Base-by-base conservation (phyloP, 2,113 vertebrate species). In the Tachuris rubrigastra region DNA sequence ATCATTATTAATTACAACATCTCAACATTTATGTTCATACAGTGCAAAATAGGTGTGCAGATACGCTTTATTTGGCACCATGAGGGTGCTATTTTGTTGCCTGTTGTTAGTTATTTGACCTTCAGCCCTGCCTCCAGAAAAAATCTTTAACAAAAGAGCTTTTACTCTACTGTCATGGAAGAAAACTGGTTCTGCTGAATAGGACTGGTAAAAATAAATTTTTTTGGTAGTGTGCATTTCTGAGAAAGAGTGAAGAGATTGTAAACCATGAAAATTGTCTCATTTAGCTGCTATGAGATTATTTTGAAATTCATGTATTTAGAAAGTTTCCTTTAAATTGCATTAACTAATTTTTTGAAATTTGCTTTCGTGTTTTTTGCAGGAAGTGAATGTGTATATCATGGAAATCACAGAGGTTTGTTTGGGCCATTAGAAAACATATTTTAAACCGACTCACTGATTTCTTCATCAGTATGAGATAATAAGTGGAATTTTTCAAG, bases 401-500 rank as follows among this genome's bases (percentile, higher is more conserved):
- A 69, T 21, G 20, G 20, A 47, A 74, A 92, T 63, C n/a, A 53
- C 8, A 88, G 42, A 74, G 46, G 56, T 27, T 91, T 93, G 42
- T 85, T 84, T 89, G 73, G 41, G n/a, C 95, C 74, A 96, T 97
- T 96, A 96, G 80, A 84, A 95, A 90, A 18, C 17, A 75, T 89
- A 89, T 93, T 96, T 76, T 24, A 4, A 78, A 89, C 93, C 47
- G 79, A 39, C 15, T 65, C 72, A 39, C 4, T 84, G 96, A 93
- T 87, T 90, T 90, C 78, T 92, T 92, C 17, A 91, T 67, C n/a
- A 85, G 23, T 83, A 92, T 93, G 73, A 95, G 52, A 14, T 53
- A 95, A 78, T 93, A 86, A 97, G 83, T 66, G 53, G 87, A 97
- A 22, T 87, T 97, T 97, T 97, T 96, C 89, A 97, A 93, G 79